Conservation (phyloP, 2,888 invertebrate genomes). For the Petrophora chlorosata region DNA sequence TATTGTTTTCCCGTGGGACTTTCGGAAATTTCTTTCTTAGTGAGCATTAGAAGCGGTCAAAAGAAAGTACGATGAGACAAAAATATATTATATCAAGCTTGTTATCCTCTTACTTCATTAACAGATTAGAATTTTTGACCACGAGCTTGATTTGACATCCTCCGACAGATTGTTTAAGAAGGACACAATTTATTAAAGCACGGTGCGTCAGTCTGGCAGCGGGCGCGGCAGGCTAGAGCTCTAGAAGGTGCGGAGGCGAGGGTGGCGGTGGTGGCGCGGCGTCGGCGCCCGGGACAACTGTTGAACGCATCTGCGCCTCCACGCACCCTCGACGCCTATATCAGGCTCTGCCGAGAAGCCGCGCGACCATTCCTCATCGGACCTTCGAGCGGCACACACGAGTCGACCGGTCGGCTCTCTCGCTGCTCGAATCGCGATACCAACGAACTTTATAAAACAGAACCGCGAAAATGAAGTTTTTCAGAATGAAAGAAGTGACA, state of each 20-base stretch:
- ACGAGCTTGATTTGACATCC: no score
- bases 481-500: slow-evolving; percentile 17
- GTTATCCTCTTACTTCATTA: no score
- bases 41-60: no score
- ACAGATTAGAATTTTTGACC: no score
- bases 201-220: slow-evolving; percentile 16
- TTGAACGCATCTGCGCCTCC: slow-evolving; percentile 73
- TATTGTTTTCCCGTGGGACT: no score
- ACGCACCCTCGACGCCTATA: slow-evolving; percentile 47
- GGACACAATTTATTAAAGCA: slow-evolving; percentile 3
- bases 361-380: slow-evolving; percentile 54
- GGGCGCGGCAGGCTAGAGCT: slow-evolving; percentile 32
- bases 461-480: slow-evolving; percentile 60
- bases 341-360: slow-evolving; percentile 38
- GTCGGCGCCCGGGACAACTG: slow-evolving; percentile 63
- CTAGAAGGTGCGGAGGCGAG: slow-evolving; percentile 14
- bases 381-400: slow-evolving; percentile 31
- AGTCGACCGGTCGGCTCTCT: slow-evolving; percentile 28
- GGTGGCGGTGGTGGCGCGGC: background rate
- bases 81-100: no score
- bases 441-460: slow-evolving; percentile 16
- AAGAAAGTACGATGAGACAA: no score
- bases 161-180: slow-evolving; percentile 22
- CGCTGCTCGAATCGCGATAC: slow-evolving; percentile 30
- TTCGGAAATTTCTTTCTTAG: no score